Evolutionary conservation across 2,797 vertebrate species (phyloP).

Genomic region (Arnoldichthys spilopterus): DNA sequence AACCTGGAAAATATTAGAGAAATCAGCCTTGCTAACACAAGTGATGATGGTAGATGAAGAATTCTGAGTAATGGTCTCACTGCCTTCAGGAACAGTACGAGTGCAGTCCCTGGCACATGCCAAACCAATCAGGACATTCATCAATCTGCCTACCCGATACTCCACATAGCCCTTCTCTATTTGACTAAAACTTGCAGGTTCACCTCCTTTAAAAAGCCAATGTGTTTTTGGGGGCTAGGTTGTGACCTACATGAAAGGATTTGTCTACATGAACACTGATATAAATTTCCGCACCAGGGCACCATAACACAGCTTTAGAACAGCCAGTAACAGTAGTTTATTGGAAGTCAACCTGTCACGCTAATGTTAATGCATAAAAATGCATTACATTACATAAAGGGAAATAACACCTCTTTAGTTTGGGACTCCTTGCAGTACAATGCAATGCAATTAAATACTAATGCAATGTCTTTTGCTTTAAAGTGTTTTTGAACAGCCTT

Average conservation of each 20-base stretch:
- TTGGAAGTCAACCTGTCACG: too few species aligned
- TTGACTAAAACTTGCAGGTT: not conserved
- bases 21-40: not conserved
- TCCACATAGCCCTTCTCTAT: not conserved
- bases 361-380: too few species aligned
- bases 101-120: not conserved
- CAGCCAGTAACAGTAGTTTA: too few species aligned
- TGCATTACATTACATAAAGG: too few species aligned
- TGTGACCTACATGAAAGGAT: not conserved
- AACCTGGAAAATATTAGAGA: constrained; percentile 11
- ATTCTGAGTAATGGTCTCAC: not conserved
- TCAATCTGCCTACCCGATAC: not conserved
- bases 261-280: not conserved
- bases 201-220: not conserved
- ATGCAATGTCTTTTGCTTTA: too few species aligned
- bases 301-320: not conserved
- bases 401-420: too few species aligned
- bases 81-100: too few species aligned
- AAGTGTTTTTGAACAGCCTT: not conserved
- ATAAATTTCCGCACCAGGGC: not conserved
- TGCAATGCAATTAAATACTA: too few species aligned
- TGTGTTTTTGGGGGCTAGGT: not conserved
- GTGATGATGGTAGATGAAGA: not conserved
- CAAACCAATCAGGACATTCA: constrained; percentile 31
- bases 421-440: too few species aligned